Percentiles rank a stretch among this genome's conserved stretches.
These are phyloP conservation scores for Perca fluviatilis DNA, from an alignment of 2,113 vertebrate genomes.

Conservation along the genomic window DNA sequence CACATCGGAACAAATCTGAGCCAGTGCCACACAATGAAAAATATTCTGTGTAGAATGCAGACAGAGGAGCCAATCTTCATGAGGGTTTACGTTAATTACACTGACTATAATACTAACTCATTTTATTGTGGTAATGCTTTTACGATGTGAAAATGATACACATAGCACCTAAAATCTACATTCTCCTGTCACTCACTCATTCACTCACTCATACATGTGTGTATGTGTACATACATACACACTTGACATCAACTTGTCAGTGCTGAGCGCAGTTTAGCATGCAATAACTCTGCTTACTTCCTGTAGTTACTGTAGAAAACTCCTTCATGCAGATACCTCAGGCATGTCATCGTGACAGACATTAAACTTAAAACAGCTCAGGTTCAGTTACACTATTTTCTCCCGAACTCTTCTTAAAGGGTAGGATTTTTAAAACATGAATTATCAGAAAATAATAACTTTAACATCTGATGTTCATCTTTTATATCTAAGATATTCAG, in stretches of 20 bases:
- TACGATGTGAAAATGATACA: slow-evolving; percentile 32
- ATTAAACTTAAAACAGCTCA: slow-evolving; percentile 26
- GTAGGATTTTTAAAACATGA: slow-evolving; percentile 24
- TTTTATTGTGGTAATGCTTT: not conserved
- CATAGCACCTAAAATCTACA: slow-evolving; percentile 60
- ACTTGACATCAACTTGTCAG: slow-evolving; percentile 53
- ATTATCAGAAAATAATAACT: slow-evolving; percentile 18
- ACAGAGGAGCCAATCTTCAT: not conserved
- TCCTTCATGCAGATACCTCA: slow-evolving; percentile 61
- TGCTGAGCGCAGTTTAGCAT: slow-evolving; percentile 62
- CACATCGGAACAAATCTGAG: slow-evolving; percentile 5
- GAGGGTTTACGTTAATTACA: not conserved
- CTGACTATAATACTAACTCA: not conserved
- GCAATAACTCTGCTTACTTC: slow-evolving; percentile 50
- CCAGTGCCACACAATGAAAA: not conserved
- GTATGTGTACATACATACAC: not conserved
- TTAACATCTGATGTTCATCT: slow-evolving; percentile 11
- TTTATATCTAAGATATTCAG: slow-evolving; percentile 21
- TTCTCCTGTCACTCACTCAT: slow-evolving; percentile 51
- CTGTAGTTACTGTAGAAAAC: slow-evolving; percentile 42
- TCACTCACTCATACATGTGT: slow-evolving; percentile 4
- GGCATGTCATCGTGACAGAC: slow-evolving; percentile 9
- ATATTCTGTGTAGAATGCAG: not conserved
- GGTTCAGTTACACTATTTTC: slow-evolving; percentile 22
- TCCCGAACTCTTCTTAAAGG: slow-evolving; percentile 13